A percentile compares a stretch with the other conserved stretches of the same genome.
Evolutionary conservation across 2,888 invertebrate genomes (phyloP).

Genomic region (Syrphus vitripennis): DNA sequence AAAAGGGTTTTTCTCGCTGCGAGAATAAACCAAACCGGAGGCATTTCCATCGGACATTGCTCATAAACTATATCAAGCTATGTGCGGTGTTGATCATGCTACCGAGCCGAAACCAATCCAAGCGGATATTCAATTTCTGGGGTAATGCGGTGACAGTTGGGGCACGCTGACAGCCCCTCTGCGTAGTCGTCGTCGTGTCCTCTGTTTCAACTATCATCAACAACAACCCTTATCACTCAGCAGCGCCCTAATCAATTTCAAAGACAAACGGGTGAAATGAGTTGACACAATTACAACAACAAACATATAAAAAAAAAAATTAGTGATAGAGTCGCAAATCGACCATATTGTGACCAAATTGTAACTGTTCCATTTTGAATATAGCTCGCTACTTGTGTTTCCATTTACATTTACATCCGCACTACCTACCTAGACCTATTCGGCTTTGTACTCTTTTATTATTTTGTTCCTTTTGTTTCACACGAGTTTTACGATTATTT

Average conservation of each 20-base stretch:
- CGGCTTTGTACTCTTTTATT: conserved; percentile 30
- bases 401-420: conserved; percentile 4
- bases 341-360: conserved; percentile 66
- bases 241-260: conserved; percentile 50
- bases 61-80: conserved; percentile 61
- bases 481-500: conserved; percentile 62
- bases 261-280: conserved; percentile 42
- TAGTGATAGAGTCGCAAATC: conserved; percentile 62
- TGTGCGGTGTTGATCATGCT: conserved; percentile 57
- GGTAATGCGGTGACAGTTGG: conserved; percentile 47
- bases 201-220: neutral
- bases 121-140: conserved; percentile 66
- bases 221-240: conserved; percentile 18
- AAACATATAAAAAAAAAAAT: conserved; percentile 22
- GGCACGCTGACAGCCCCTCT: neutral
- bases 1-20: conserved; percentile 8
- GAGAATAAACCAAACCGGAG: conserved; percentile 54
- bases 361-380: conserved; percentile 51
- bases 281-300: conserved; percentile 1
- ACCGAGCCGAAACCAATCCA: conserved; percentile 18
- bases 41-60: conserved; percentile 67
- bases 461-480: conserved; percentile 49
- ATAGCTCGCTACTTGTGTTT: conserved; percentile 48
- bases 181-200: neutral
- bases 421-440: neutral